Conservation (phyloP, 2,888 invertebrate genomes). For the Ophraella communa region DNA sequence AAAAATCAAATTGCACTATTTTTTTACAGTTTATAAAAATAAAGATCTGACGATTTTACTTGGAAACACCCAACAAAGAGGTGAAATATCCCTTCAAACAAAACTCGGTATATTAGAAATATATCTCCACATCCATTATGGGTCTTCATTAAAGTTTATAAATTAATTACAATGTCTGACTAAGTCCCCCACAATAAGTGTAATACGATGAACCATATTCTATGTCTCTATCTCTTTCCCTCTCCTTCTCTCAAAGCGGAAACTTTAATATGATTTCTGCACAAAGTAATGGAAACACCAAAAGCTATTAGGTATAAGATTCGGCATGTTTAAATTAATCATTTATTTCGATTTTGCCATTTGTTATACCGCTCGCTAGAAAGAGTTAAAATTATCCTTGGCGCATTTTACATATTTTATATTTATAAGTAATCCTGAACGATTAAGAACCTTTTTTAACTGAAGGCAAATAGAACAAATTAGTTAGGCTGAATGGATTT, state of each 20-base stretch:
- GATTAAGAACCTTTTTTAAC: too few species aligned
- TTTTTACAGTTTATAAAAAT: too few species aligned
- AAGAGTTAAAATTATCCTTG: too few species aligned
- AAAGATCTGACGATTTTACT: background rate
- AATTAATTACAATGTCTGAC: slow-evolving; percentile 61
- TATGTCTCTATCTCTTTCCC: slow-evolving; percentile 25
- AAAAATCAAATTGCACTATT: too few species aligned
- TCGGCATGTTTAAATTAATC: slow-evolving; percentile 23
- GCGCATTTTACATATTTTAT: too few species aligned
- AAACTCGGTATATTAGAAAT: slow-evolving; percentile 24
- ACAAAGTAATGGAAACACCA: slow-evolving; percentile 34
- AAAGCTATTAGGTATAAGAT: slow-evolving; percentile 28
- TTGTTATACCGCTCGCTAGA: too few species aligned
- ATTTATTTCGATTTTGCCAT: slow-evolving; percentile 19
- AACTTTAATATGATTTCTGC: slow-evolving; percentile 38
- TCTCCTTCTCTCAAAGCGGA: slow-evolving; percentile 34
- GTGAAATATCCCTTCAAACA: background rate
- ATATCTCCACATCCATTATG: slow-evolving; percentile 45
- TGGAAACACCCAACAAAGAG: background rate
- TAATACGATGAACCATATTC: slow-evolving; percentile 44
- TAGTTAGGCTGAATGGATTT: too few species aligned
- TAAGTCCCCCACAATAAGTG: slow-evolving; percentile 56
- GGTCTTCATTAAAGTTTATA: slow-evolving; percentile 58
- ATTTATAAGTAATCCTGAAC: too few species aligned
- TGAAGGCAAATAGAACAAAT: too few species aligned